Percentiles rank a stretch among this genome's conserved stretches.
Conservation (phyloP, 2,113 vertebrate species). For the Danio rerio region GRCz12tu NC_133192.1:21355001-21355500, state of each 20-base stretch:
- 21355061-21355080: background rate
- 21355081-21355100: background rate
- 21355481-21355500: background rate
- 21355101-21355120: background rate
- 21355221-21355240: constrained; percentile 17
- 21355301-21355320: background rate
- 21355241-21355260: constrained; percentile 49
- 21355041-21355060: background rate
- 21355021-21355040: constrained; percentile 82
- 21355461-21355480: constrained; percentile 3
- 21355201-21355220: constrained; percentile 5
- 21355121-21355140: background rate
- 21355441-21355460: background rate
- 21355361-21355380: background rate
- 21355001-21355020: constrained; percentile 90
- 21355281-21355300: background rate
- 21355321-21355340: background rate
- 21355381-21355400: constrained; percentile 3
- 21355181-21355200: background rate
- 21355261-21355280: constrained; percentile 18
- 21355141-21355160: constrained; percentile 10
- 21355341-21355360: background rate
- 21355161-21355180: background rate
- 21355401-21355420: background rate
- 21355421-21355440: background rate